phyloP scores from a whole-genome alignment of 1,140 invertebrate genomes.

The Thaumetopoea pityocampa region DNA sequence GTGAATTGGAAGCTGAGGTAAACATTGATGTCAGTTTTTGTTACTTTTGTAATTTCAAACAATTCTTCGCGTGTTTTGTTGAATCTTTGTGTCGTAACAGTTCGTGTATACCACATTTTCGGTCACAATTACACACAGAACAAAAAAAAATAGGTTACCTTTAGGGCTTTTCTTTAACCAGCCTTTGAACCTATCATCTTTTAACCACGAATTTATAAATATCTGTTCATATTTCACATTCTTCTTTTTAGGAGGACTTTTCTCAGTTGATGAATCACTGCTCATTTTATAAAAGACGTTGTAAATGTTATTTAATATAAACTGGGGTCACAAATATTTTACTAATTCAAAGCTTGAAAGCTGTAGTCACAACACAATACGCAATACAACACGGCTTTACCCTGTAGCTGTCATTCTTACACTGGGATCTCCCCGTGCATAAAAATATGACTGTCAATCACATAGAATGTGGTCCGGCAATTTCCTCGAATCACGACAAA shows the following conservation, averaged over 20 bases:
- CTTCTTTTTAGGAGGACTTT: slow-evolving; percentile 21
- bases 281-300: slow-evolving; percentile 8
- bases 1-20: too few species aligned
- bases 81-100: too few species aligned
- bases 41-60: too few species aligned
- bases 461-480: not conserved
- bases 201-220: slow-evolving; percentile 26
- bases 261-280: slow-evolving; percentile 11
- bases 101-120: too few species aligned
- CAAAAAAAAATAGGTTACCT: too few species aligned
- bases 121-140: too few species aligned
- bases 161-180: too few species aligned
- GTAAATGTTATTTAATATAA: slow-evolving; percentile 3
- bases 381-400: not conserved
- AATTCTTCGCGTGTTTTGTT: too few species aligned
- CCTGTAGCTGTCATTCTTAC: slow-evolving; percentile 11
- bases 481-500: slow-evolving; percentile 1
- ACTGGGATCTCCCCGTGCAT: slow-evolving; percentile 9
- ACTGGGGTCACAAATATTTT: not conserved
- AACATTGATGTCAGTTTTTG: too few species aligned
- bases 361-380: slow-evolving; percentile 8
- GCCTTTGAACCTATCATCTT: too few species aligned
- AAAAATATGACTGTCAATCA: slow-evolving; percentile 5
- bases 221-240: slow-evolving; percentile 25
- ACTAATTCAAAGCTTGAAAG: not conserved